phyloP scores from a whole-genome alignment of 2,113 vertebrate species.

The Glareola pratincola region DNA sequence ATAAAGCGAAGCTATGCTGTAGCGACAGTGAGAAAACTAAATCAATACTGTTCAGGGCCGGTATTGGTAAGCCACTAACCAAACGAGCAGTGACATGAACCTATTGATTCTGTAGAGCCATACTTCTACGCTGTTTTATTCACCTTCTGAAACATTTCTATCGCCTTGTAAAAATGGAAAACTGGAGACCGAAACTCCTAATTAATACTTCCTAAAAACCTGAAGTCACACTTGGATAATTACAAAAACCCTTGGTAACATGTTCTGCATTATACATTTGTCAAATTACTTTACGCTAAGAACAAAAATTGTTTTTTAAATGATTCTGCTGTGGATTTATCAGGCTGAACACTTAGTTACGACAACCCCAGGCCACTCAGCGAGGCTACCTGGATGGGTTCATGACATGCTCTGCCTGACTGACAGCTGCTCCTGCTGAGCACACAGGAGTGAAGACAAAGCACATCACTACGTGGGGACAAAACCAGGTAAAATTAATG shows the following conservation, averaged over 20 bases:
- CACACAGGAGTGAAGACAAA: not conserved
- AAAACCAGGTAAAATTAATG: not conserved
- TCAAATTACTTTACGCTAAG: not conserved
- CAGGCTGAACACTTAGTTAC: not conserved
- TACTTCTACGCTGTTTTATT: not conserved
- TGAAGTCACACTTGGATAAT: not conserved
- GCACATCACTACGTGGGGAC: accelerated
- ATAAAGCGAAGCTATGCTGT: not conserved
- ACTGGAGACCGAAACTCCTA: not conserved
- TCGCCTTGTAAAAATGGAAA: not conserved
- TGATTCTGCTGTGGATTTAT: not conserved
- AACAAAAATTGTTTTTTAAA: not conserved
- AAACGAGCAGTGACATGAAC: not conserved
- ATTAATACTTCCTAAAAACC: not conserved
- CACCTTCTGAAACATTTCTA: not conserved
- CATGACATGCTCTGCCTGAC: not conserved
- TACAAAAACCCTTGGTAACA: not conserved
- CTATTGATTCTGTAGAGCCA: not conserved
- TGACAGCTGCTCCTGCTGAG: not conserved
- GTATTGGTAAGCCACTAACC: constrained; percentile 2
- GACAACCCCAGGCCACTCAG: not conserved
- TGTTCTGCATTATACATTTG: not conserved
- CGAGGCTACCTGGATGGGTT: not conserved
- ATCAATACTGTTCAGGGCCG: constrained; percentile 19
- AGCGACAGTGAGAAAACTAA: not conserved